Evolutionary conservation across 2,797 vertebrate genomes (phyloP).

Genomic region (Balearica regulorum): DNA sequence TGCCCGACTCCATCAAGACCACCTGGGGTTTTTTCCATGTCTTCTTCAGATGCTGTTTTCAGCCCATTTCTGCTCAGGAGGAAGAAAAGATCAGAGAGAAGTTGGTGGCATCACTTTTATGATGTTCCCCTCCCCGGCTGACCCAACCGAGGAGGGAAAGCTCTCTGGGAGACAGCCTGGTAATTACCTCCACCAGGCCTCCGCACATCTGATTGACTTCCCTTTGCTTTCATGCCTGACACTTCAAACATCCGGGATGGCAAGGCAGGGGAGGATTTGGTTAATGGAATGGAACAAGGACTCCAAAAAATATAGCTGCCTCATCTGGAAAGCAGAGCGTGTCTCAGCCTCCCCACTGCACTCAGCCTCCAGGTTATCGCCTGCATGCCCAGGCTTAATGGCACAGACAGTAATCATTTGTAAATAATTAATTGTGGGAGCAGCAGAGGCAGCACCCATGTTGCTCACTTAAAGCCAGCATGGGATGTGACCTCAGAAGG

Average conservation of each 20-base stretch:
- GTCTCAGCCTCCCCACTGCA: neutral
- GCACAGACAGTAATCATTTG: neutral
- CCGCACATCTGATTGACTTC: conserved; percentile 31
- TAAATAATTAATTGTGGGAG: neutral
- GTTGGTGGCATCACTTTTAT: neutral
- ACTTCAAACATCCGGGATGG: neutral
- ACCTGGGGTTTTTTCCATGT: neutral
- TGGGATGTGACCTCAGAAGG: neutral
- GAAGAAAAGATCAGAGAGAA: conserved; percentile 11
- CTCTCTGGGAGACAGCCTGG: neutral
- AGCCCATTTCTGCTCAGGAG: neutral
- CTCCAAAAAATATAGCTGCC: conserved; percentile 4
- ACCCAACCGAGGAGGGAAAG: neutral
- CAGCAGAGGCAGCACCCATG: neutral
- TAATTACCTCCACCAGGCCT: conserved; percentile 48
- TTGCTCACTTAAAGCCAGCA: neutral
- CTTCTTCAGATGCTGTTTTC: neutral
- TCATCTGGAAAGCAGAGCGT: neutral
- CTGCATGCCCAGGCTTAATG: neutral
- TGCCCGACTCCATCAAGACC: neutral
- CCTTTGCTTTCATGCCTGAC: conserved; percentile 42
- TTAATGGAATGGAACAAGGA: neutral
- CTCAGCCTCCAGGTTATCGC: neutral
- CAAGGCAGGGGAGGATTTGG: conserved; percentile 5
- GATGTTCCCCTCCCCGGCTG: neutral